Conservation (phyloP, 2,888 invertebrate species). For the Limnephilus marmoratus region DNA sequence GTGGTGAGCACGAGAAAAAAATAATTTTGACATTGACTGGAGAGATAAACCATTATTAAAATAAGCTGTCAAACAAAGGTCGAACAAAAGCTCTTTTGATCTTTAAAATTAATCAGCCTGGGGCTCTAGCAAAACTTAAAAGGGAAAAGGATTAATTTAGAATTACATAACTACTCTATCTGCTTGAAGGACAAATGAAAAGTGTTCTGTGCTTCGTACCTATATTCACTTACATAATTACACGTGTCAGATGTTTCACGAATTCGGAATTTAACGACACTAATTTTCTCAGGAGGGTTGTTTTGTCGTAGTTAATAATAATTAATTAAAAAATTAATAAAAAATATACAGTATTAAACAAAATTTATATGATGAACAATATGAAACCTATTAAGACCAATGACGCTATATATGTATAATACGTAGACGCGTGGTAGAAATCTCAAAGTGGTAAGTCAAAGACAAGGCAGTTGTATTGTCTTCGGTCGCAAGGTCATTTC, state of each 20-base stretch:
- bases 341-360: no score
- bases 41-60: neutral
- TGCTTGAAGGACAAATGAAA: neutral
- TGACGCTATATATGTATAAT: no score
- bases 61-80: neutral
- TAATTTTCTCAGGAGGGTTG: neutral
- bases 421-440: no score
- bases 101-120: neutral
- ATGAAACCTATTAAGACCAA: neutral
- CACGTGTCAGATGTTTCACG: neutral
- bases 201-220: neutral
- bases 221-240: neutral
- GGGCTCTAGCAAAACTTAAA: neutral
- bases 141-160: neutral
- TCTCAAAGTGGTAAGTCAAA: no score
- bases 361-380: neutral
- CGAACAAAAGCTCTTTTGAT: neutral
- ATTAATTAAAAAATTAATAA: no score
- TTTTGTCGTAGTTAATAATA: no score
- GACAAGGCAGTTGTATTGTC: no score
- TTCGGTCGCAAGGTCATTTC: no score
- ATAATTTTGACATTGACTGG: neutral
- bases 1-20: neutral
- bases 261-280: neutral
- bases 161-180: neutral